Conservation (phyloP, 2,797 vertebrate genomes). For the Acropternis orthonyx region DNA sequence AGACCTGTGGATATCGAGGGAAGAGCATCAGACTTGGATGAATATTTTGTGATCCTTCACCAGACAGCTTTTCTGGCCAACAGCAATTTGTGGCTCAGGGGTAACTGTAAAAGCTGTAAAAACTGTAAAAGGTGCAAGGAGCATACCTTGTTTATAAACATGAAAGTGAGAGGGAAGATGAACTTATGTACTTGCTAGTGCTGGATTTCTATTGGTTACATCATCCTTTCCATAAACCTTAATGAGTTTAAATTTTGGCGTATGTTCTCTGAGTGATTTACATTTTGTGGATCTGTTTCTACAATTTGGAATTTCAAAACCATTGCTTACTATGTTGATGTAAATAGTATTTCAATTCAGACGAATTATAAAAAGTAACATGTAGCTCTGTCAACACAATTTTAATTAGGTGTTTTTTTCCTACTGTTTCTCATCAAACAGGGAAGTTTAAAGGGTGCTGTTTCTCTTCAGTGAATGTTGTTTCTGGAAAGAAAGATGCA, state of each 20-base stretch:
- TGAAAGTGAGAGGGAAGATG: background rate
- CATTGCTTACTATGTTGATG: background rate
- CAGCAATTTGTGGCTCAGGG: background rate
- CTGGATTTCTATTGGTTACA: background rate
- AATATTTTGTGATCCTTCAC: slow-evolving; percentile 7
- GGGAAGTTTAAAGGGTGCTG: background rate
- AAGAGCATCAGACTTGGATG: background rate
- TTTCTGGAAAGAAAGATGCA: background rate
- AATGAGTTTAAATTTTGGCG: background rate
- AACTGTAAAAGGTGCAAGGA: background rate
- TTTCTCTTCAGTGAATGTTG: background rate
- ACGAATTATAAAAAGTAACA: background rate
- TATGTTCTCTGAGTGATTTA: background rate
- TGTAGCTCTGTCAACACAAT: background rate
- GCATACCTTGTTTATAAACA: background rate
- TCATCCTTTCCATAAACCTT: background rate
- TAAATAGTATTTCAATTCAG: background rate
- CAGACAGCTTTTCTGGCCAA: background rate
- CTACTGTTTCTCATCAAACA: background rate
- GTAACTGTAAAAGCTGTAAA: background rate
- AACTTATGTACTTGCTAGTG: background rate
- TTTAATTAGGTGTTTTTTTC: background rate
- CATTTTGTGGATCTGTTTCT: background rate
- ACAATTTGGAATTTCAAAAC: background rate
- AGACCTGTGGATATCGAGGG: background rate